Evolutionary conservation across 2,888 invertebrate species (phyloP).

Genomic region (Mellilla xanthometata): DNA sequence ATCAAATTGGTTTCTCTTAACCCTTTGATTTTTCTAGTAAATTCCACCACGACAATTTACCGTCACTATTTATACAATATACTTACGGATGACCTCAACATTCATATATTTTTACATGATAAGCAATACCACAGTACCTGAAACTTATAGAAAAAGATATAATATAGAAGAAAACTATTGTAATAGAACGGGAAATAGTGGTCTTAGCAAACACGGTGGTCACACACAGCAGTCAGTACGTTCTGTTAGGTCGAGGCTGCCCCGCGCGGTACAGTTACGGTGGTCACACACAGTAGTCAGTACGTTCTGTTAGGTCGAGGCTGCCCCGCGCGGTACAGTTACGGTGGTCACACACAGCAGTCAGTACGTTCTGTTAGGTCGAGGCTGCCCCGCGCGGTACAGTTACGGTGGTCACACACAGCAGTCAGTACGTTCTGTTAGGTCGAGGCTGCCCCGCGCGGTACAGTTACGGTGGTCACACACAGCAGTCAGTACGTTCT

Average conservation of each 20-base stretch:
- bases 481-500: too few species aligned
- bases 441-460: too few species aligned
- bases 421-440: conserved; percentile 35
- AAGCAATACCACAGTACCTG: conserved; percentile 81
- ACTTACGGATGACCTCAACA: conserved; percentile 44
- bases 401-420: conserved; percentile 45
- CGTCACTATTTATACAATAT: conserved; percentile 51
- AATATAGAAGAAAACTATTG: conserved; percentile 46
- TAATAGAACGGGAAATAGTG: conserved; percentile 66
- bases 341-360: conserved; percentile 42
- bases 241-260: conserved; percentile 35
- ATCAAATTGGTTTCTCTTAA: too few species aligned
- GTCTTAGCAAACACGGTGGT: conserved; percentile 54
- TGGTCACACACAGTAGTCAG: conserved; percentile 39
- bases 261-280: too few species aligned
- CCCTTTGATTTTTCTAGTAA: conserved; percentile 16
- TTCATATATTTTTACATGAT: conserved; percentile 69
- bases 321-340: too few species aligned
- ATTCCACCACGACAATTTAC: conserved; percentile 42
- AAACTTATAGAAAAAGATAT: conserved; percentile 58
- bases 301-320: conserved; percentile 35
- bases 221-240: conserved; percentile 34
- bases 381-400: too few species aligned
- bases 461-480: too few species aligned
- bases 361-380: conserved; percentile 36